Evolutionary conservation across 2,113 vertebrate genomes (phyloP).

Genomic region (Phrynocephalus versicolor): DNA sequence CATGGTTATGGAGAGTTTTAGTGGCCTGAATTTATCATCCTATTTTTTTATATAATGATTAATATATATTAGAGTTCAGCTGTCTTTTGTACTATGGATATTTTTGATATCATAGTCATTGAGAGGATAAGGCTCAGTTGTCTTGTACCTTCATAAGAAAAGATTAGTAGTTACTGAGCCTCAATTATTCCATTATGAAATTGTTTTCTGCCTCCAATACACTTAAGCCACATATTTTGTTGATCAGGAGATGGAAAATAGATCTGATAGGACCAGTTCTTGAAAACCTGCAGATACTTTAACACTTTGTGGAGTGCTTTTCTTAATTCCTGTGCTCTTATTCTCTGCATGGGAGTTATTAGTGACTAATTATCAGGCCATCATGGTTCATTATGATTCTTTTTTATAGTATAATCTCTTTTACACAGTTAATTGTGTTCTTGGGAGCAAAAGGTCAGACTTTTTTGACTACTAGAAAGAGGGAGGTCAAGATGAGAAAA

Average conservation of each 20-base stretch:
- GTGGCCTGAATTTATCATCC: background rate
- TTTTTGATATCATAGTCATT: background rate
- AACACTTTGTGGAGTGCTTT: background rate
- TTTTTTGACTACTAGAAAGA: constrained; percentile 34
- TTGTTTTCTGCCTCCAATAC: background rate
- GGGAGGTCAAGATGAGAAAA: constrained; percentile 37
- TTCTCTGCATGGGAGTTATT: constrained; percentile 35
- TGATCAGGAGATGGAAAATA: background rate
- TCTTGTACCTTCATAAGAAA: background rate
- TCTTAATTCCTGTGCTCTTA: constrained; percentile 8
- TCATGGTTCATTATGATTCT: constrained; percentile 40
- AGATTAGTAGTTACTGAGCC: background rate
- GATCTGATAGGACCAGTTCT: background rate
- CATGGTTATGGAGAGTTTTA: background rate
- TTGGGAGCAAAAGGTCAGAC: constrained; percentile 30
- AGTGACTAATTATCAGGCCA: constrained; percentile 42
- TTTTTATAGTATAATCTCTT: constrained; percentile 37
- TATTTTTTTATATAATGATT: background rate
- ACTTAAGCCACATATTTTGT: background rate
- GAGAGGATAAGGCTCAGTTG: background rate
- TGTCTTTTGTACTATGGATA: background rate
- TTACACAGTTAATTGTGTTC: constrained; percentile 38
- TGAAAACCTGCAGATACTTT: constrained; percentile 12
- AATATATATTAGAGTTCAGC: background rate
- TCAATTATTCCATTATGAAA: background rate